Conservation (phyloP, 1,140 invertebrate genomes). For the Arctopsyche grandis region DNA sequence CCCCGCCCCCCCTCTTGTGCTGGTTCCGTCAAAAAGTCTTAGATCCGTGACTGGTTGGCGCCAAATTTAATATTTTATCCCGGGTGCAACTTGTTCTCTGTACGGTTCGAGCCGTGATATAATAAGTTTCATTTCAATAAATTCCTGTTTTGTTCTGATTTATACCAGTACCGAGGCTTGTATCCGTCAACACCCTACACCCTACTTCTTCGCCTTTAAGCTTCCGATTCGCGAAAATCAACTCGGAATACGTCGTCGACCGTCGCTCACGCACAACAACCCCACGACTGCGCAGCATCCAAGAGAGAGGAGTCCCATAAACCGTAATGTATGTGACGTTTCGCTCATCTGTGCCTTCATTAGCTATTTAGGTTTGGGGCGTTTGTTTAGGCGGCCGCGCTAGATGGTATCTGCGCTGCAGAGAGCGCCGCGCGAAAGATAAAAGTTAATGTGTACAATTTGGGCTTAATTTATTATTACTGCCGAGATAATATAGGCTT, state of each 20-base stretch:
- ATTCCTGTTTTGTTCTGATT: too few species aligned
- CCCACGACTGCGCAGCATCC: neutral
- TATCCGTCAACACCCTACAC: too few species aligned
- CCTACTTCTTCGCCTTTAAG: too few species aligned
- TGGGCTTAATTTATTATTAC: conserved; percentile 54
- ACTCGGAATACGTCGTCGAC: neutral
- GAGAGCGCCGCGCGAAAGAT: conserved; percentile 45
- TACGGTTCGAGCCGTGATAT: too few species aligned
- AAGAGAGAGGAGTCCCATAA: conserved; percentile 35
- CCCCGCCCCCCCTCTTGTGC: too few species aligned
- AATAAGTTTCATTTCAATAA: too few species aligned
- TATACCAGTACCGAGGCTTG: too few species aligned
- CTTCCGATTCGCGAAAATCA: too few species aligned
- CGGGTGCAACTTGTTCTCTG: too few species aligned
- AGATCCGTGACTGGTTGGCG: too few species aligned
- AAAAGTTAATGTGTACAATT: conserved; percentile 56
- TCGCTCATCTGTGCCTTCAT: conserved; percentile 53
- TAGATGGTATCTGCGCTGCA: conserved; percentile 49
- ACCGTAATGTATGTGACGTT: conserved; percentile 51
- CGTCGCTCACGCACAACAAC: neutral
- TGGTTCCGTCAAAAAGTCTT: too few species aligned
- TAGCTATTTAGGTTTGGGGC: conserved; percentile 54
- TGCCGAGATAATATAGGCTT: conserved; percentile 54
- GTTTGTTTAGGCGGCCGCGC: conserved; percentile 54
- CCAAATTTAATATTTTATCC: too few species aligned